phyloP scores from a whole-genome alignment of 92 coral and sea anemone genomes.

The Heteractis magnifica region DNA sequence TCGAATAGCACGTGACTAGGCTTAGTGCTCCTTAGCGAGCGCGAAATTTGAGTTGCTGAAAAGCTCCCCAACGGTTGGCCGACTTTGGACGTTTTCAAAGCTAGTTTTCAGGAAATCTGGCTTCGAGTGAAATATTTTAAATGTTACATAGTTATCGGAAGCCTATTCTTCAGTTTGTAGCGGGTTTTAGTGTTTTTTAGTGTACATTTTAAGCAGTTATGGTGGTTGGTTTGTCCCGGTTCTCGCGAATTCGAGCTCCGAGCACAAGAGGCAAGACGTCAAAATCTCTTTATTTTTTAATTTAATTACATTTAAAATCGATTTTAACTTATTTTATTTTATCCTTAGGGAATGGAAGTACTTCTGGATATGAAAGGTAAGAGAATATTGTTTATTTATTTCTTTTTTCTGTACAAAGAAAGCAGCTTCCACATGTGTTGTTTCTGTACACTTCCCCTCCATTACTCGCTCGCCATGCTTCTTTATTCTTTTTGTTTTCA shows the following conservation, averaged over 20 bases:
- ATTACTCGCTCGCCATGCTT: not conserved
- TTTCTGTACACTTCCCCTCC: not conserved
- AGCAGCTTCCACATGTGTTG: not conserved
- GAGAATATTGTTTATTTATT: not conserved
- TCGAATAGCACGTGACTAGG: constrained; percentile 37
- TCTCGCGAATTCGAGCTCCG: constrained; percentile 33
- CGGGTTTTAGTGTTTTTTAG: constrained; percentile 1
- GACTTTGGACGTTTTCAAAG: not conserved
- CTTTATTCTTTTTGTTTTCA: not conserved
- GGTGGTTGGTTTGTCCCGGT: constrained; percentile 29
- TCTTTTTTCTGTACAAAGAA: not conserved
- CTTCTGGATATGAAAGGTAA: constrained; percentile 66
- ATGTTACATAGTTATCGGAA: not conserved
- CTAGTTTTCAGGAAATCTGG: not conserved
- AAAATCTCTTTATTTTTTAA: not conserved
- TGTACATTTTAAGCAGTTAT: constrained; percentile 11
- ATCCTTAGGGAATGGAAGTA: constrained; percentile 24
- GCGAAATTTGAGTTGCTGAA: constrained; percentile 76
- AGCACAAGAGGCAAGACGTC: constrained; percentile 22
- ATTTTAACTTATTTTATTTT: not conserved
- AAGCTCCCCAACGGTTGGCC: constrained; percentile 23
- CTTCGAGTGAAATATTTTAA: not conserved
- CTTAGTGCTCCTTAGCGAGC: constrained; percentile 51
- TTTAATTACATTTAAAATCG: not conserved
- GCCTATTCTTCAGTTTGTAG: not conserved